A percentile compares a stretch with the other conserved stretches of the same genome.
phyloP scores from a whole-genome alignment of 2,888 invertebrate species.

The Polymixis flavicincta region DNA sequence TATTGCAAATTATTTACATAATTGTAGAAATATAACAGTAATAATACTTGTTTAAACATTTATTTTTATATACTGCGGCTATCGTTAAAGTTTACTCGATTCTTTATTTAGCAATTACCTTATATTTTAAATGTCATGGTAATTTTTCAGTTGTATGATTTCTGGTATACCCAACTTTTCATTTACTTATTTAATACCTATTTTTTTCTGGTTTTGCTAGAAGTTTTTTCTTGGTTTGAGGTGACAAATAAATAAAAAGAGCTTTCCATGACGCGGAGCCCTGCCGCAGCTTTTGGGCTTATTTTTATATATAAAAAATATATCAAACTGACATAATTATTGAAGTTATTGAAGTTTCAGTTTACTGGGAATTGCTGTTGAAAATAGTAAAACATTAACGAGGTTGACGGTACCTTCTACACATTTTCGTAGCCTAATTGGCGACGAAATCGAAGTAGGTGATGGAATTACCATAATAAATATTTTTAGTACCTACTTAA shows the following conservation, averaged over 20 bases:
- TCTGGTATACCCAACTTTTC: slow-evolving; percentile 5
- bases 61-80: slow-evolving; percentile 35
- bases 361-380: neutral
- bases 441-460: neutral
- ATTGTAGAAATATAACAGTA: slow-evolving; percentile 38
- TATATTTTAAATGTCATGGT: slow-evolving; percentile 52
- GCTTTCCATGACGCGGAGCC: too few relatives aligned
- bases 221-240: too few relatives aligned
- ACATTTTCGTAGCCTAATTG: neutral
- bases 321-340: too few relatives aligned
- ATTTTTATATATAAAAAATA: too few relatives aligned
- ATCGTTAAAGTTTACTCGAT: slow-evolving; percentile 29
- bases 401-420: neutral
- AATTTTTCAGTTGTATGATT: slow-evolving; percentile 32
- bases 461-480: neutral
- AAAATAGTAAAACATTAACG: neutral
- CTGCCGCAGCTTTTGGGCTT: too few relatives aligned
- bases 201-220: neutral
- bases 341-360: neutral
- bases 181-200: neutral
- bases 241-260: too few relatives aligned
- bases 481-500: slow-evolving; percentile 13
- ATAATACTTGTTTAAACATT: slow-evolving; percentile 37
- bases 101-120: slow-evolving; percentile 34
- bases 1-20: slow-evolving; percentile 38